phyloP scores from a whole-genome alignment of 2,888 invertebrate genomes.

The Hirtodrosophila alboralis region DNA sequence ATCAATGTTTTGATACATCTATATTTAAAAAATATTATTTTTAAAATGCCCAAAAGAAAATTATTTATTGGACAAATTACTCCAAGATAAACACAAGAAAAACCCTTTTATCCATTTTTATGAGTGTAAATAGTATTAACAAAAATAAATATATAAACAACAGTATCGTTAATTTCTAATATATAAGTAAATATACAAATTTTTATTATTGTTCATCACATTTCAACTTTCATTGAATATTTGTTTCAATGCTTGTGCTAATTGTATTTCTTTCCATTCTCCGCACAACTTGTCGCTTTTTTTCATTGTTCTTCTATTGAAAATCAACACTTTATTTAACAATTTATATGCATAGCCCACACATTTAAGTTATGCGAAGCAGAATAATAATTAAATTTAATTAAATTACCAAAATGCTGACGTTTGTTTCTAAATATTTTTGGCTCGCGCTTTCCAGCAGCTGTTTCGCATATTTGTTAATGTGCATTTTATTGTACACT shows the following conservation, averaged over 20 bases:
- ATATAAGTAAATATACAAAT: background rate
- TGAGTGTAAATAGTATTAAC: no score
- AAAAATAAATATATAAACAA: no score
- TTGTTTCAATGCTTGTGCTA: conserved; percentile 43
- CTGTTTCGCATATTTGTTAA: conserved; percentile 63
- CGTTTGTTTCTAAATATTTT: conserved; percentile 47
- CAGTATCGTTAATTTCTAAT: no score
- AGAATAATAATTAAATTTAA: conserved; percentile 49
- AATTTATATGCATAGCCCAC: conserved; percentile 35
- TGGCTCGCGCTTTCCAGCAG: conserved; percentile 58
- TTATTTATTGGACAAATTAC: no score
- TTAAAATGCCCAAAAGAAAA: no score
- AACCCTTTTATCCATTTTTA: no score
- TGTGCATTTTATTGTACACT: conserved; percentile 57
- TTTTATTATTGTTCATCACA: conserved; percentile 24
- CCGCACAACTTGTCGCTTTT: conserved; percentile 6
- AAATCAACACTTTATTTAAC: conserved; percentile 44
- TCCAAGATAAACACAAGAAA: no score
- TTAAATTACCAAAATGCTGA: conserved; percentile 44
- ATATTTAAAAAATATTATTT: no score
- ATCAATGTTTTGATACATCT: no score
- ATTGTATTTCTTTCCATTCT: conserved; percentile 27
- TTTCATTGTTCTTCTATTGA: conserved; percentile 17
- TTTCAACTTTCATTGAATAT: conserved; percentile 48
- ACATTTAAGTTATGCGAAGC: conserved; percentile 9